Percentiles rank a stretch among this genome's conserved stretches.
These are phyloP conservation scores for Drosophila auraria DNA, from an alignment of 1,140 invertebrate genomes.

Conservation along the genomic window DNA sequence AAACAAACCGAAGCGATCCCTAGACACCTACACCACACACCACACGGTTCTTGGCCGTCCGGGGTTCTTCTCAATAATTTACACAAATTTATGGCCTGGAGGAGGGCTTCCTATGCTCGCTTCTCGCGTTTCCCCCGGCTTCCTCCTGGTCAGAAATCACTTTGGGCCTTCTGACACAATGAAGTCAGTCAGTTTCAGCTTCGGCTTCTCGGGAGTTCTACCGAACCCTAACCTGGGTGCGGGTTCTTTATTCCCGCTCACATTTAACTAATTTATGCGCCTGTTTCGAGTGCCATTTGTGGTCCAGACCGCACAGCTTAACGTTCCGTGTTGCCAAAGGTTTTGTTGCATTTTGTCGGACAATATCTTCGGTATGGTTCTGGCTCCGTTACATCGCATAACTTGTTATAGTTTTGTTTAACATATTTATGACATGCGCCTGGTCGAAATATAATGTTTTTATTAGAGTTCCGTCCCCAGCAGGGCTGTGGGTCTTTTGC, in stretches of 20 bases:
- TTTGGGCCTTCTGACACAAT: conserved; percentile 78
- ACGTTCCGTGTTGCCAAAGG: conserved; percentile 56
- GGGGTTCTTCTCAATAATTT: conserved; percentile 69
- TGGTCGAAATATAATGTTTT: conserved; percentile 64
- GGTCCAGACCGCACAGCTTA: conserved; percentile 65
- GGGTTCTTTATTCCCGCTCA: conserved; percentile 51
- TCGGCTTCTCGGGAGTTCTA: conserved; percentile 14
- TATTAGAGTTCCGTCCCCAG: conserved; percentile 54
- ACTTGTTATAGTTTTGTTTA: conserved; percentile 73
- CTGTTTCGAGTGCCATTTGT: conserved; percentile 77
- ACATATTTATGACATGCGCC: conserved; percentile 67
- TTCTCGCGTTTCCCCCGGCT: conserved; percentile 56
- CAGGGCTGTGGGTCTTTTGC: conserved; percentile 66
- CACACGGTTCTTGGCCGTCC: conserved; percentile 21
- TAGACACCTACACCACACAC: conserved; percentile 68
- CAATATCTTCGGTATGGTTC: conserved; percentile 43
- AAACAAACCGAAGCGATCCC: conserved; percentile 32
- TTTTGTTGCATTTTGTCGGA: conserved; percentile 76
- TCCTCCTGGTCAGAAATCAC: conserved; percentile 54
- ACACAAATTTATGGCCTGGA: conserved; percentile 68
- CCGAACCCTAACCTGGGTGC: conserved; percentile 34
- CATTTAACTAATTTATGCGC: conserved; percentile 76
- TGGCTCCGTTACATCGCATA: conserved; percentile 55
- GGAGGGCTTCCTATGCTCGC: conserved; percentile 39
- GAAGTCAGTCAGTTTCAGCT: conserved; percentile 59